These are phyloP conservation scores for Uloborus diversus DNA, from an alignment of 1,140 invertebrate genomes.

Conservation along the genomic window DNA sequence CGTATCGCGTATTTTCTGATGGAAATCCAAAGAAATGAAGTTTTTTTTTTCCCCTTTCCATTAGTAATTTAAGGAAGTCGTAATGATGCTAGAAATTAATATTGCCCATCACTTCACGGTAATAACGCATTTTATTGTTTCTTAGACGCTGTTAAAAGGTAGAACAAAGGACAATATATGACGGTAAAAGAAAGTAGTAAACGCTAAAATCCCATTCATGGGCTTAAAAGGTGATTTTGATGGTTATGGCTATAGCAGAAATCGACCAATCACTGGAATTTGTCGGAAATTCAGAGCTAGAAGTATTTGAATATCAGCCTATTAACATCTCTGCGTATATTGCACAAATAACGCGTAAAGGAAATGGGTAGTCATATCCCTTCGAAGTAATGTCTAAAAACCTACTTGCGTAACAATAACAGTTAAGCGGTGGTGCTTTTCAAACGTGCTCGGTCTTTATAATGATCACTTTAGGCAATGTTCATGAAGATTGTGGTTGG, in stretches of 20 bases:
- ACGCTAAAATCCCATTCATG: too few species aligned
- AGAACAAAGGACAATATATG: too few species aligned
- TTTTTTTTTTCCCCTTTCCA: too few species aligned
- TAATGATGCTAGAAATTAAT: too few species aligned
- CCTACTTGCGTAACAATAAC: slow-evolving; percentile 52
- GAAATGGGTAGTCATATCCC: slow-evolving; percentile 34
- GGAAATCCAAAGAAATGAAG: too few species aligned
- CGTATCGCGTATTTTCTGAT: too few species aligned
- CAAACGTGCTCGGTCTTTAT: slow-evolving; percentile 34
- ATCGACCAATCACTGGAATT: not conserved
- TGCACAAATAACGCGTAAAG: slow-evolving; percentile 39
- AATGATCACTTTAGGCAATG: slow-evolving; percentile 49
- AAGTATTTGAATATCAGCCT: not conserved
- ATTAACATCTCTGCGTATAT: slow-evolving; percentile 10
- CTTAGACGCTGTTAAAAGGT: too few species aligned
- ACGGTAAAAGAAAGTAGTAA: too few species aligned
- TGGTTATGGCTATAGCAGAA: not conserved
- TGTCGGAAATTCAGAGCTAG: not conserved
- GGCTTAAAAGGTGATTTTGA: not conserved
- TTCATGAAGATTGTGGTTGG: slow-evolving; percentile 17
- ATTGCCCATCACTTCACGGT: too few species aligned
- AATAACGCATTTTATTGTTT: too few species aligned
- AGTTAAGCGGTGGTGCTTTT: slow-evolving; percentile 22
- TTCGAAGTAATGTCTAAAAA: slow-evolving; percentile 48
- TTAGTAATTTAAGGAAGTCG: too few species aligned